Base-by-base conservation (phyloP, 92 coral and sea anemone species). In the Parazoanthus darwini region DNA sequence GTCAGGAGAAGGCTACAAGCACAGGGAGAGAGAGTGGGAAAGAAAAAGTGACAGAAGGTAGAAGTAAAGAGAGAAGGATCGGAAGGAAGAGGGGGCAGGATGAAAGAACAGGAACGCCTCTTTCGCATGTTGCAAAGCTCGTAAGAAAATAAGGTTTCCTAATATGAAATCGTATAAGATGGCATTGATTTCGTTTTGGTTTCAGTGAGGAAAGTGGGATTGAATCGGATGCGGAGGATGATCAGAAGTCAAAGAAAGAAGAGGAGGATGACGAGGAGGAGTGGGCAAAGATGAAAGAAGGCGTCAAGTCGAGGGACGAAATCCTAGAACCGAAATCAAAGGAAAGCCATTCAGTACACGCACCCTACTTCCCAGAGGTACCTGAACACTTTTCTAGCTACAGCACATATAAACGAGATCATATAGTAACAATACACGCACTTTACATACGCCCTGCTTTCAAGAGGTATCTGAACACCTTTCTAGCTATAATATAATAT, bases 321-420 rank as follows among this genome's bases (percentile, higher is more conserved):
- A 92, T 97, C 78, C 88, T 97, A 79, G 99, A 97, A 76, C 88
- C 95, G 26, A 95, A 95, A 88, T 93, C 97, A 5, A 93, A 92
- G 79, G 95, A 92, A 81, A 97, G 97, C 58, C 98, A 97, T 79
- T 76, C 91, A 18, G 99, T 96, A 29, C 99, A 96, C 79, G 96
- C 99, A 0, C 99, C 99, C 2, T 95, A 92, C 77, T 94, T 92
- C 88, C 99, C 98, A 0, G 97, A 93, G 92, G 98, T 95, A 89
- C 80, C 79, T 26, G 33, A 11, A 25, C 4, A 14, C 46, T 46
- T 29, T 46, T 65, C 18, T 35, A 4, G 2, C 79, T 0, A 10
- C 8, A 48, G 0, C 51, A 48, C 8, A 48, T 46, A 3, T 4
- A 29, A 29, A 29, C 42, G 4, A 39, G 42, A 39, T 2, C 42